A percentile compares a stretch with the other conserved stretches of the same genome.
These are phyloP conservation scores for Rhinopithecus roxellana DNA, from an alignment of 2,113 vertebrate species.

Conservation along the genomic window DNA sequence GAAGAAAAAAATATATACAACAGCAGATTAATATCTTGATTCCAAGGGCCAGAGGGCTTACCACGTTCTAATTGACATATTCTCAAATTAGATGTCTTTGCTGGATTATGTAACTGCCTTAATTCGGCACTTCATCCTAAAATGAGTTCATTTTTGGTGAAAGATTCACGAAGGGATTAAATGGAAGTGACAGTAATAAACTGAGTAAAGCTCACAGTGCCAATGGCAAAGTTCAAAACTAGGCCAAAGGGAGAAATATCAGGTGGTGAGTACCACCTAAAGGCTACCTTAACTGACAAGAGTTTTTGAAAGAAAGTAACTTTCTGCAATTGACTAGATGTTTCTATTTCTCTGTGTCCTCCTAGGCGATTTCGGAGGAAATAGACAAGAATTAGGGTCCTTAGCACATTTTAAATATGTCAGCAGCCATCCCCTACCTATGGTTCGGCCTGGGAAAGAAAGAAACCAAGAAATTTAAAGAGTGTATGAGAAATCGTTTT, in stretches of 20 bases:
- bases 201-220: neutral
- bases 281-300: neutral
- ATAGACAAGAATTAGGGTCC: neutral
- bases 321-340: neutral
- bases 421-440: neutral
- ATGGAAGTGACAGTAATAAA: constrained; percentile 53
- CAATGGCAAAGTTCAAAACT: constrained; percentile 28
- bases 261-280: neutral
- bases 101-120: constrained; percentile 54
- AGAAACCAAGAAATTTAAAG: neutral
- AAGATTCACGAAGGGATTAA: constrained; percentile 60
- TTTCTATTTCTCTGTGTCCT: neutral
- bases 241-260: constrained; percentile 1
- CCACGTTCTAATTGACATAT: constrained; percentile 49
- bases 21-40: constrained; percentile 20
- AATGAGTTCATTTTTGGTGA: constrained; percentile 64
- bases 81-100: constrained; percentile 64
- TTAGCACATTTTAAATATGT: neutral
- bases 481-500: neutral
- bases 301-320: neutral
- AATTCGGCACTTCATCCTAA: constrained; percentile 57
- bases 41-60: constrained; percentile 3
- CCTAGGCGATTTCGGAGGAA: neutral
- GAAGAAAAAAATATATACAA: neutral
- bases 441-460: neutral